Base-by-base conservation (phyloP, 2,888 invertebrate species). In the Apamea monoglypha region DNA sequence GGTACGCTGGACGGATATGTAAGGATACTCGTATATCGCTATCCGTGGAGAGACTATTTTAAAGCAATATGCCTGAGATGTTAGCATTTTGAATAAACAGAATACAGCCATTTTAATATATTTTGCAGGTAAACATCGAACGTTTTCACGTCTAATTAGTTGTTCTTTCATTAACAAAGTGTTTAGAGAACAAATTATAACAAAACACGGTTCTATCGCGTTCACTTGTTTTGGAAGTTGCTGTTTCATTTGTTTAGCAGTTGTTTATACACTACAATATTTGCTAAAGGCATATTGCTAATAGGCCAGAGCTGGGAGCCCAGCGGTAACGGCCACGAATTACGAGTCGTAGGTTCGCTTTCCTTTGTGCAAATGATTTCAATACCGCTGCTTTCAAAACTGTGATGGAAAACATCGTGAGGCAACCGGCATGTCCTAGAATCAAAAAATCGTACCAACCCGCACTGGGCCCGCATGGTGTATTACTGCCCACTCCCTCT, bases 131-230 rank as follows among this genome's bases (percentile, higher is more conserved):
- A 71, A 71, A 70, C 14, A 56, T 2, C 21, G 12, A 47, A 67
- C 16, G 47, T 80, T 73, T 80, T 21, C 59, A 14, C 29, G 4
- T 16, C 53, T 80, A 59, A 40, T 69, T 75, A 32, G 40, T n/a
- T 44, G 63, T 21, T 70, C 40, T 68, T 40, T 53, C 40, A 47
- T 74, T 56, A 68, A 32, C 47, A 12, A 63, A 75, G 8, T 82
- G 66, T 76, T 67, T 53, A 18, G 10, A 66, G 29, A 67, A 53
- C 70, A 66, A 76, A 81, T 82, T 50, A 66, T 18, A 66, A 56
- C 40, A 66, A 64, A 47, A 76, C 63, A 64, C 16, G 16, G 40
- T 29, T 59, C n/a, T 78, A 32, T n/a, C 0, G 44, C 50, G 16
- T 61, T 36, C 59, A 44, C 40, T 50, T 59, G 29, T 63, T 63